Evolutionary conservation across 2,888 invertebrate species (phyloP).

Genomic region (Hypercompe scribonia): DNA sequence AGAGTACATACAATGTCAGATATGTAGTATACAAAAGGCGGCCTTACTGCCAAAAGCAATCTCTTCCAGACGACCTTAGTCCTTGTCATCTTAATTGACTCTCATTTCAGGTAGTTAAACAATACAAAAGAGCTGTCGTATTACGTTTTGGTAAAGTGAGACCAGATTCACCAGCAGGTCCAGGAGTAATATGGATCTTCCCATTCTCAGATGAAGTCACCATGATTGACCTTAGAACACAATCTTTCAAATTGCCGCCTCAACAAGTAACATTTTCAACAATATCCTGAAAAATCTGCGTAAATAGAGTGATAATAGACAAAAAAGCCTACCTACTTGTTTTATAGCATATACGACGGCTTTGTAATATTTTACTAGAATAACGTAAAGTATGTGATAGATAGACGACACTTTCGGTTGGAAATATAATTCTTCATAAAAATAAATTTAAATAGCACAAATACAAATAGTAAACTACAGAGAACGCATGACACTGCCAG

Average conservation of each 20-base stretch:
- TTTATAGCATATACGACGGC: background rate
- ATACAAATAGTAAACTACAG: background rate
- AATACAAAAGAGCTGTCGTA: constrained; percentile 85
- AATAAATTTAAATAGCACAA: background rate
- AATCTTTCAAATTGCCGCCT: constrained; percentile 96
- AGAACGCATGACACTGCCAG: background rate
- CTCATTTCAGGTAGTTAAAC: constrained; percentile 75
- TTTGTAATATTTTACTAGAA: background rate
- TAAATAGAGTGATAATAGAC: background rate
- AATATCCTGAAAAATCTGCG: background rate
- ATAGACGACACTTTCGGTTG: too few relatives aligned
- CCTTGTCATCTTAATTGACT: background rate
- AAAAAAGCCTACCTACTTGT: background rate
- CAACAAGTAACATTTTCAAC: constrained; percentile 90
- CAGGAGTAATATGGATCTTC: constrained; percentile 95
- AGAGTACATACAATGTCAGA: too few relatives aligned
- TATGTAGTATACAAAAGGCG: too few relatives aligned
- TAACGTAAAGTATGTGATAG: background rate
- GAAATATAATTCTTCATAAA: too few relatives aligned
- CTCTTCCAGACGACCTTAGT: too few relatives aligned
- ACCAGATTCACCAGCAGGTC: constrained; percentile 82
- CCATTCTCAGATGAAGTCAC: constrained; percentile 95
- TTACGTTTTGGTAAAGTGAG: constrained; percentile 85
- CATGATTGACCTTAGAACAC: constrained; percentile 94
- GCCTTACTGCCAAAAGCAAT: too few relatives aligned